These are phyloP conservation scores for Antennarius striatus DNA, from an alignment of 2,113 vertebrate species.

Conservation along the genomic window DNA sequence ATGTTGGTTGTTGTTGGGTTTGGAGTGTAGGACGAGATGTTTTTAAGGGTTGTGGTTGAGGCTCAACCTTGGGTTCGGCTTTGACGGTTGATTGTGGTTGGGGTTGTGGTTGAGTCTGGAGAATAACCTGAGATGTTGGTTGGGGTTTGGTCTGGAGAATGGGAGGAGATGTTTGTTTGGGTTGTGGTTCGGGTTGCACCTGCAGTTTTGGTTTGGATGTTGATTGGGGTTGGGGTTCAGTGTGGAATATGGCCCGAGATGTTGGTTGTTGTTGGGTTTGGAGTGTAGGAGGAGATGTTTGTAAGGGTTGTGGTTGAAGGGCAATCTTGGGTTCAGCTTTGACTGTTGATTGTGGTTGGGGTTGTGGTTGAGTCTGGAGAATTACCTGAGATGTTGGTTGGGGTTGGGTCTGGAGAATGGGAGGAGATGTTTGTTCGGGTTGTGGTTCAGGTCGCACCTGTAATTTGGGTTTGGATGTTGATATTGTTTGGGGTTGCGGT, in stretches of 20 bases:
- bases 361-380: too few relatives aligned
- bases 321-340: too few relatives aligned
- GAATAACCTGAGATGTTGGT: neutral
- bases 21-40: neutral
- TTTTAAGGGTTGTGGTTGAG: neutral
- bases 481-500: too few relatives aligned
- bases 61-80: too few relatives aligned
- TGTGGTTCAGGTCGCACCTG: too few relatives aligned
- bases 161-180: neutral
- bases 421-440: neutral
- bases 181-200: neutral
- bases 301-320: neutral
- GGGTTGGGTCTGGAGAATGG: neutral
- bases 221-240: too few relatives aligned
- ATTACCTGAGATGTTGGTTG: too few relatives aligned
- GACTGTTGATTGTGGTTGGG: neutral
- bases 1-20: neutral
- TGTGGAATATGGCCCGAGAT: neutral
- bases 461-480: neutral
- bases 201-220: too few relatives aligned
- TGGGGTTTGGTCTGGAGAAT: neutral
- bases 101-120: neutral
- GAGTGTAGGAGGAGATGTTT: neutral
- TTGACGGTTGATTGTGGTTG: neutral
- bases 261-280: neutral